Evolutionary conservation across 2,888 invertebrate species (phyloP), one percentile per base, ranked within the genome.

Genomic region (Cheilosia pagana): DNA sequence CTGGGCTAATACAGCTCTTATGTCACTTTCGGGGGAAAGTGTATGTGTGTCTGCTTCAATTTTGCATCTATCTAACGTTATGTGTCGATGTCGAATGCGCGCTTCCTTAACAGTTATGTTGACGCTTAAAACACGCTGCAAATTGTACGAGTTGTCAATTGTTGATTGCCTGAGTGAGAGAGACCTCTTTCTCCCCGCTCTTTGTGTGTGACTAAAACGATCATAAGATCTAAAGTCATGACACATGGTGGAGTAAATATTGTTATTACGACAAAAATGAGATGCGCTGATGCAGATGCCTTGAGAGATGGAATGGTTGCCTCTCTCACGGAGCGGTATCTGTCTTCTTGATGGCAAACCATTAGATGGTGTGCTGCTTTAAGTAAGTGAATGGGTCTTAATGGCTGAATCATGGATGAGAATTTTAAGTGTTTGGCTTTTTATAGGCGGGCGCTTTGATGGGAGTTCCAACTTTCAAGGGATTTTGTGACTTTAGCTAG

Each of bases 391-490:
- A 59, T 52, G 60, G 60, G 71, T 8, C 67, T 63, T 72, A 78
- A 78, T 72, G 67, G 78, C 65, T 77, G 55, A 55, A 78, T 78
- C 78, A 68, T 78, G 67, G 62, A 65, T 78, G 78, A 25, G 82
- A 83, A 78, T 74, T 63, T 83, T 63, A 74, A 83, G 82, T 78
- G 78, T 68, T 78, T 83, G 63, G 52, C 62, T 53, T 74, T 74
- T 68, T 63, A 72, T 68, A 68, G 63, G 65, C 82, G 82, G 82
- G 14, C 60, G 55, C 82, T 83, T 83, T 83, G 82, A 83, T 78
- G 78, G 52, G 10, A 25, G 62, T 41, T 28, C 35, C 31, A 28
- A 25, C 55, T 41, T 28, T 39, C 31, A 28, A 3, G 28, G 21
- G 25, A 19, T 16, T 39, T 55, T 4, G 8, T 12, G n/a, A 2